Evolutionary conservation across 1,140 invertebrate species (phyloP).

Genomic region (Meloidogyne chitwoodi): DNA sequence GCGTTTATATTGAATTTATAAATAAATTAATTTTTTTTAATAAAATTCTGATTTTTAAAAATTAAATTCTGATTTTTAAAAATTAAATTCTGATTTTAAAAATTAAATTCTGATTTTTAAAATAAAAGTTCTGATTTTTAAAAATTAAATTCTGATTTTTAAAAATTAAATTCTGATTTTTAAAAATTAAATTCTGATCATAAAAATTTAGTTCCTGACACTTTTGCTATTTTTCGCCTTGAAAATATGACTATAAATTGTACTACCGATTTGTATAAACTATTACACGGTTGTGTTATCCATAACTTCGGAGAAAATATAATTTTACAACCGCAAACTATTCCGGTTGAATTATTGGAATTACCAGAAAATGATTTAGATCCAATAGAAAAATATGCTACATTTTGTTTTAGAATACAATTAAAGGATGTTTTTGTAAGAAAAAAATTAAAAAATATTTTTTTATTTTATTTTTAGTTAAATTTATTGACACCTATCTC

Average conservation of each 20-base stretch:
- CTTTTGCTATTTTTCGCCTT: constrained; percentile 77
- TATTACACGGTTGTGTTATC: constrained; percentile 79
- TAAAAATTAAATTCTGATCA: not conserved
- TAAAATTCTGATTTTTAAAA: too few species aligned
- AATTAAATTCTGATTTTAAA: too few species aligned
- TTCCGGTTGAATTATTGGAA: constrained; percentile 43
- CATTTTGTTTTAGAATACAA: constrained; percentile 42
- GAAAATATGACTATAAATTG: constrained; percentile 79
- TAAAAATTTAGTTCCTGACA: constrained; percentile 71
- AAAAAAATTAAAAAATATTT: too few species aligned
- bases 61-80: too few species aligned
- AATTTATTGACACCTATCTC: constrained; percentile 24
- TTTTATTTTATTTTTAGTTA: constrained; percentile 15
- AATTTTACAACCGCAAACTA: constrained; percentile 66
- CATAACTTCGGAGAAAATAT: constrained; percentile 87
- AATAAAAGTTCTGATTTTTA: too few species aligned
- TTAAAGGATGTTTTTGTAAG: constrained; percentile 43
- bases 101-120: too few species aligned
- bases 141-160: too few species aligned
- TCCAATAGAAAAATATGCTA: constrained; percentile 37
- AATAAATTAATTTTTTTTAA: too few species aligned
- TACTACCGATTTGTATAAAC: constrained; percentile 78
- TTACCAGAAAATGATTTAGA: constrained; percentile 22
- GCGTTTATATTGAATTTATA: too few species aligned
- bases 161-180: too few species aligned